phyloP scores from a whole-genome alignment of 2,113 vertebrate genomes.

The Caloenas nicobarica region DNA sequence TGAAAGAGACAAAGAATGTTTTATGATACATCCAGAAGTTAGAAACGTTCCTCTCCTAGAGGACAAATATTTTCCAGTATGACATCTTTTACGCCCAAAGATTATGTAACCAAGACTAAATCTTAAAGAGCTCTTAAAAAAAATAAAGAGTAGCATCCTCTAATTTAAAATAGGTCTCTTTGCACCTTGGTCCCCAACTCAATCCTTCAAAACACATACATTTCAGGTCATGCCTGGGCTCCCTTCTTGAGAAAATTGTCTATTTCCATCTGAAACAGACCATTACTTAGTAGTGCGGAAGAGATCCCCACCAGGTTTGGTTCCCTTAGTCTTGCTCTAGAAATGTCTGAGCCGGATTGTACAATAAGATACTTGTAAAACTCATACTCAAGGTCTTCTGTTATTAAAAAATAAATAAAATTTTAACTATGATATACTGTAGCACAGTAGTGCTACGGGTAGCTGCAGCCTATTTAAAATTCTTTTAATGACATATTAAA shows the following conservation, averaged over 20 bases:
- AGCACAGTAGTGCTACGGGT: not conserved
- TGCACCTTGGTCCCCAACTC: not conserved
- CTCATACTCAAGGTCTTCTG: not conserved
- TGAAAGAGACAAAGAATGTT: slow-evolving; percentile 56
- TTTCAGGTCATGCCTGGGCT: not conserved
- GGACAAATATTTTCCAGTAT: not conserved
- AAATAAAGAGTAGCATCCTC: not conserved
- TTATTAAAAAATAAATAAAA: not conserved
- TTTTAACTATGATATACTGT: not conserved
- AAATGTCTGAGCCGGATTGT: not conserved
- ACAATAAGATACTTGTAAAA: not conserved
- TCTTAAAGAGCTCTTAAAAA: not conserved
- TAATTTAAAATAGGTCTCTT: not conserved
- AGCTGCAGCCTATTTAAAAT: not conserved
- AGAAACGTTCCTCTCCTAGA: not conserved
- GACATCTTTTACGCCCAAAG: not conserved
- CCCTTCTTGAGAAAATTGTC: not conserved
- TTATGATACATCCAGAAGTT: not conserved
- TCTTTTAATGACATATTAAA: not conserved
- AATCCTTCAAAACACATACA: not conserved
- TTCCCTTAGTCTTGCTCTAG: not conserved
- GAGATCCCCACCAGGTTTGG: not conserved
- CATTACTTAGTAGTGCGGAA: not conserved
- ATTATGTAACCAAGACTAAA: not conserved
- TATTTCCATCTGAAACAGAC: not conserved